A percentile compares a stretch with the other conserved stretches of the same genome.
These are phyloP conservation scores for Arrhamphus sclerolepis DNA, from an alignment of 2,797 vertebrate genomes.

Conservation along the genomic window DNA sequence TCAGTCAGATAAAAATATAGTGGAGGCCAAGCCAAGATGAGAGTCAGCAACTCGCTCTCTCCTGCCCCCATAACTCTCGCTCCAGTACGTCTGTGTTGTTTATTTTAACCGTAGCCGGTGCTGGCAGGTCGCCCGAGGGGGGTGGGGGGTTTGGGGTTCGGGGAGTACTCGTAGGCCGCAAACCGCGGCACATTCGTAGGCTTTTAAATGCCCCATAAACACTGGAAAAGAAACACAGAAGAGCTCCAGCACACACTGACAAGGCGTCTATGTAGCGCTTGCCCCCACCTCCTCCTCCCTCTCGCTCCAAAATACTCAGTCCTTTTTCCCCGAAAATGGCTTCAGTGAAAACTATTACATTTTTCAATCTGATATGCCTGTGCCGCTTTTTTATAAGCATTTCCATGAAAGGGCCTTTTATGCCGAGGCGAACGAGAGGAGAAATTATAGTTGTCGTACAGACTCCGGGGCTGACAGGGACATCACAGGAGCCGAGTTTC, in stretches of 20 bases:
- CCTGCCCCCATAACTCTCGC: conserved; percentile 34
- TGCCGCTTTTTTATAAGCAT: conserved; percentile 42
- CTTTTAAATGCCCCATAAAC: conserved; percentile 73
- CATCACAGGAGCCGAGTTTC: conserved; percentile 45
- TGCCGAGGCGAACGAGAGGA: conserved; percentile 52
- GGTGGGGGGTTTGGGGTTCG: conserved; percentile 8
- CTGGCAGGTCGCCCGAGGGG: conserved; percentile 46
- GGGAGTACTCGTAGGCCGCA: conserved; percentile 67
- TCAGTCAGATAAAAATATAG: conserved; percentile 28
- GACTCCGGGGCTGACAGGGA: conserved; percentile 42
- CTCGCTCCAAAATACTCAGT: conserved; percentile 18
- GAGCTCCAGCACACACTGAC: conserved; percentile 50
- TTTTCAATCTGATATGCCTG: conserved; percentile 62
- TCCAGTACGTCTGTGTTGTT: conserved; percentile 42
- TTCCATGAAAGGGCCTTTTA: conserved; percentile 67
- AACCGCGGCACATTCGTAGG: conserved; percentile 71
- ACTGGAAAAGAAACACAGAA: conserved; percentile 57
- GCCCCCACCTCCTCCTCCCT: background rate
- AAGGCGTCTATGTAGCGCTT: conserved; percentile 28
- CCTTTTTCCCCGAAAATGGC: conserved; percentile 57
- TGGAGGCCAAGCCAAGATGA: conserved; percentile 21
- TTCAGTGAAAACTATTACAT: conserved; percentile 63
- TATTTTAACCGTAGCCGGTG: conserved; percentile 46
- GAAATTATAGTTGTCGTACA: conserved; percentile 58
- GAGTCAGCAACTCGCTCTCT: conserved; percentile 38